Base-by-base conservation (phyloP, 2,797 vertebrate genomes). In the Selene dorsalis region DNA sequence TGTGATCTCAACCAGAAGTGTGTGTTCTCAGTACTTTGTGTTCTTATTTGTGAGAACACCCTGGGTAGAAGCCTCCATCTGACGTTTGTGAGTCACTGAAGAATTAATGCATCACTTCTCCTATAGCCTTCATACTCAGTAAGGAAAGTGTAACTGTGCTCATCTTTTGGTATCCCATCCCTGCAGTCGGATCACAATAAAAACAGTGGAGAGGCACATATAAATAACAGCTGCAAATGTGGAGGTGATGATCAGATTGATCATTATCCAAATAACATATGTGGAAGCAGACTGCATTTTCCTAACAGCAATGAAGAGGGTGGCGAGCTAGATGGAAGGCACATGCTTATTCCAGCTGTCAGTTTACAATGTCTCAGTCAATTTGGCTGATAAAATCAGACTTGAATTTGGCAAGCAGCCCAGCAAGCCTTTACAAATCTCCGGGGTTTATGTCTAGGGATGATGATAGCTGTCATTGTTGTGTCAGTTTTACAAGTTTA, bases 31-130 rank as follows among this genome's bases (percentile, higher is more conserved):
- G 63, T 18, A 73, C 66, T 71, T 47, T n/a, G 68, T 74, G 84
- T 88, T 74, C 74, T 75, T 61, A 78, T 87, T 87, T 80, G 57
- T 32, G 57, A 80, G 67, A 80, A 57, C 77, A 52, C 59, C 38
- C 52, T 48, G 69, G 56, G 73, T 56, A 43, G 47, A 76, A 52
- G 52, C 30, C 66, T 79, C 56, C 22, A 63, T 87, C 83, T 73
- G 63, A 82, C 56, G 69, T 85, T 82, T 64, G 28, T 58, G 71
- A 76, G 66, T 39, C 26, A 55, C 43, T 43, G 18, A 59, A 71
- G 38, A 72, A 70, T 75, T 73, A 45, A 30, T 62, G 73, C 57
- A 64, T 71, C 80, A 69, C 41, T 65, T 61, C 35, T 52, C 12
- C n/a, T n/a, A 16, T 41, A 53, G 22, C 57, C 66, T 61, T 73